Evolutionary conservation across 92 coral and sea anemone genomes (phyloP).

Genomic region (Ricordea florida): DNA sequence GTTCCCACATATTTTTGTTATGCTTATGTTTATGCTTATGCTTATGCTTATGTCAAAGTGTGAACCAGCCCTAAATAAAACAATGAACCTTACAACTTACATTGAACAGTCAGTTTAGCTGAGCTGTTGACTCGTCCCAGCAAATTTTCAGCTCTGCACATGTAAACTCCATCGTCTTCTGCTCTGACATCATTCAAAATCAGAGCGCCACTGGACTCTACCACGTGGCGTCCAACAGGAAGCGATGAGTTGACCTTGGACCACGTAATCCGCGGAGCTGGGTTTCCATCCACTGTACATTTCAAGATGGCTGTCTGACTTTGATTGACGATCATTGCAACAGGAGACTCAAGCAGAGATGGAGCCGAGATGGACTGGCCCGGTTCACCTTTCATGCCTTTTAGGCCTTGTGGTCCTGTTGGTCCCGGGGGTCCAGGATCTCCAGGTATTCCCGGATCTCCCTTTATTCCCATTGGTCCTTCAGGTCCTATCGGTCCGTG

Average conservation of each 20-base stretch:
- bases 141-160: too few species aligned
- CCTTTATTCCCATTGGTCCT: slow-evolving; percentile 42
- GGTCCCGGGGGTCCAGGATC: slow-evolving; percentile 58
- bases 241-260: slow-evolving; percentile 32
- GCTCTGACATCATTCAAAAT: too few species aligned
- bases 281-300: slow-evolving; percentile 60
- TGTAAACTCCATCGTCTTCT: too few species aligned
- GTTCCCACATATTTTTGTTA: too few species aligned
- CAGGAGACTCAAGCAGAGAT: slow-evolving; percentile 36
- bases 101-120: too few species aligned
- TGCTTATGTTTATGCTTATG: too few species aligned
- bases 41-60: too few species aligned
- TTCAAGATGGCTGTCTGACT: slow-evolving; percentile 38
- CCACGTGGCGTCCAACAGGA: slow-evolving; percentile 33
- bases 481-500: slow-evolving; percentile 51
- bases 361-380: slow-evolving; percentile 58
- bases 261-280: slow-evolving; percentile 61
- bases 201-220: slow-evolving; percentile 27
- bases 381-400: slow-evolving; percentile 58
- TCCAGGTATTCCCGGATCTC: slow-evolving; percentile 39
- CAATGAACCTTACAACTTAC: too few species aligned
- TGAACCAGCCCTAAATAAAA: too few species aligned
- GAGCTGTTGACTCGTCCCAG: too few species aligned
- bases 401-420: slow-evolving; percentile 46
- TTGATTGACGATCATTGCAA: slow-evolving; percentile 33